phyloP scores from a whole-genome alignment of 2,888 invertebrate genomes.

The Girardia tigrina region DNA sequence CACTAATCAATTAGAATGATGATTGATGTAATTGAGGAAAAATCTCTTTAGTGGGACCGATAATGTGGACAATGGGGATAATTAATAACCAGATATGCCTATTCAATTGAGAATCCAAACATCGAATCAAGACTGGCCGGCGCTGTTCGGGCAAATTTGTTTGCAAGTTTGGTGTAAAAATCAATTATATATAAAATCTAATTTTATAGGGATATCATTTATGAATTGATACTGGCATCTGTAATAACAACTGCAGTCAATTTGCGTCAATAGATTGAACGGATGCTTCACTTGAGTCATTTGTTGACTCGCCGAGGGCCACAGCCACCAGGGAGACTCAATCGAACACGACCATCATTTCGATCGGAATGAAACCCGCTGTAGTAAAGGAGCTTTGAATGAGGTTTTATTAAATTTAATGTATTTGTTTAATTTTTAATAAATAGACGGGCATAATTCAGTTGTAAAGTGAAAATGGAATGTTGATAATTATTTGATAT shows the following conservation, averaged over 20 bases:
- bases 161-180: conserved; percentile 23
- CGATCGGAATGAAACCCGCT: not conserved
- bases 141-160: too few species aligned
- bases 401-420: not conserved
- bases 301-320: not conserved
- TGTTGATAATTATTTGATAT: not conserved
- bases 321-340: conserved; percentile 2
- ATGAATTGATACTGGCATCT: conserved; percentile 5
- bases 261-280: conserved; percentile 23
- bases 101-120: conserved; percentile 23
- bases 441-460: not conserved
- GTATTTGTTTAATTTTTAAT: conserved; percentile 6
- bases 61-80: conserved; percentile 20
- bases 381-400: not conserved
- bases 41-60: conserved; percentile 23
- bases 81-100: conserved; percentile 23
- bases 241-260: conserved; percentile 7
- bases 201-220: not conserved
- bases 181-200: conserved; percentile 20
- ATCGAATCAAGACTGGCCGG: conserved; percentile 7
- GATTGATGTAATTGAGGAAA: conserved; percentile 19
- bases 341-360: not conserved
- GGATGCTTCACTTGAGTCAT: conserved; percentile 23
- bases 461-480: not conserved
- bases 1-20: conserved; percentile 23